Conservation (phyloP, 2,888 invertebrate species). For the Caprella mutica region DNA sequence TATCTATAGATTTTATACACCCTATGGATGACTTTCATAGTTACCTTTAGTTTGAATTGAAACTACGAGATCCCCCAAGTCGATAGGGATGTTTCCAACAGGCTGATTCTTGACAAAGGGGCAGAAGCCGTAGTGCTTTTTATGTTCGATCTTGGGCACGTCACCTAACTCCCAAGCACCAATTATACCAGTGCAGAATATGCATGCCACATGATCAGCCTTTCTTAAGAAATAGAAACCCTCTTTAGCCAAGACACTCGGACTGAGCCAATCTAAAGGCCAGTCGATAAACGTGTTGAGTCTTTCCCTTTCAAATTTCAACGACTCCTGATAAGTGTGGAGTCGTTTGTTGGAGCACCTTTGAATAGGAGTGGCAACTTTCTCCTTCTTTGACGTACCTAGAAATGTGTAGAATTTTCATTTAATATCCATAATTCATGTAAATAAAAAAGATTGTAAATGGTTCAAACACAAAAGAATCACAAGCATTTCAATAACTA, state of each 20-base stretch:
- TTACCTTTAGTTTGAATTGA: no score
- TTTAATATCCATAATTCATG: no score
- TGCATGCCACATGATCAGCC: conserved; percentile 65
- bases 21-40: no score
- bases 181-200: conserved; percentile 68
- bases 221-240: conserved; percentile 71
- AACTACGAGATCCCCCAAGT: conserved; percentile 25
- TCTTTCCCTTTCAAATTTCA: conserved; percentile 51
- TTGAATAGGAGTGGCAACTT: no score
- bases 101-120: conserved; percentile 56
- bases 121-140: conserved; percentile 67
- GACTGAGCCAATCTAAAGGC: conserved; percentile 56
- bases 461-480: no score
- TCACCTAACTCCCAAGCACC: conserved; percentile 72
- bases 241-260: conserved; percentile 56
- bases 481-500: no score
- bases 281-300: conserved; percentile 58
- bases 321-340: no score
- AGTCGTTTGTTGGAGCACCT: no score
- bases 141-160: conserved; percentile 66
- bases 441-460: no score
- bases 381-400: no score
- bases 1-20: no score
- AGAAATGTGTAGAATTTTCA: no score
- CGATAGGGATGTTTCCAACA: conserved; percentile 53